These are phyloP conservation scores for Urocitellus parryii DNA, from an alignment of 2,113 vertebrate genomes.

Conservation along the genomic window DNA sequence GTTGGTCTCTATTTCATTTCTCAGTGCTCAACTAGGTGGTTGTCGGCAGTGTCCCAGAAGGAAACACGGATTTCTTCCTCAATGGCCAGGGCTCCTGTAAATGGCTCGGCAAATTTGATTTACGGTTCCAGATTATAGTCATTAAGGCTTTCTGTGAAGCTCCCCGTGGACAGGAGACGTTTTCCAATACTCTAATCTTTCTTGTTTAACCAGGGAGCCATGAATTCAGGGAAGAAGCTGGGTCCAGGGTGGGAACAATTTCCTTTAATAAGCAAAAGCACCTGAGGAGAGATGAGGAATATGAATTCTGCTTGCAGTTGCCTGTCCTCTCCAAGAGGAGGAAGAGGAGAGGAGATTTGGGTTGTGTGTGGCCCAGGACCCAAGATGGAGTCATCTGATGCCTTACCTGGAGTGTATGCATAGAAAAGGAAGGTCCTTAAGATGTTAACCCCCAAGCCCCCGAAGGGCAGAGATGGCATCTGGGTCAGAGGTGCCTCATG, in stretches of 20 bases:
- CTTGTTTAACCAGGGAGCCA: slow-evolving; percentile 14
- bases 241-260: neutral
- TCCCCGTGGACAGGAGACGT: neutral
- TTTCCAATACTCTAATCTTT: slow-evolving; percentile 42
- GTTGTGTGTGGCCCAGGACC: neutral
- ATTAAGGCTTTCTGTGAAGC: slow-evolving; percentile 43
- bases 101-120: slow-evolving; percentile 24
- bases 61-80: slow-evolving; percentile 46
- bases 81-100: neutral
- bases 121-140: slow-evolving; percentile 49
- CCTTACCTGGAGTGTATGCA: neutral
- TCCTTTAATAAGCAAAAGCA: neutral
- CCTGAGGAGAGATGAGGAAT: neutral
- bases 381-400: neutral
- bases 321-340: neutral
- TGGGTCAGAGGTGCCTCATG: neutral
- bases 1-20: slow-evolving; percentile 37
- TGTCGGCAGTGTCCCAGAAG: neutral
- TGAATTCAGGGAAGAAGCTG: slow-evolving; percentile 7
- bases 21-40: neutral
- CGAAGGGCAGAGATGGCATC: neutral
- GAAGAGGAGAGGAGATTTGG: neutral
- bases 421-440: neutral
- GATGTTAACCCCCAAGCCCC: neutral
- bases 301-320: neutral